Evolutionary conservation across 1,140 invertebrate genomes (phyloP).

Genomic region (Papilio dardanus): DNA sequence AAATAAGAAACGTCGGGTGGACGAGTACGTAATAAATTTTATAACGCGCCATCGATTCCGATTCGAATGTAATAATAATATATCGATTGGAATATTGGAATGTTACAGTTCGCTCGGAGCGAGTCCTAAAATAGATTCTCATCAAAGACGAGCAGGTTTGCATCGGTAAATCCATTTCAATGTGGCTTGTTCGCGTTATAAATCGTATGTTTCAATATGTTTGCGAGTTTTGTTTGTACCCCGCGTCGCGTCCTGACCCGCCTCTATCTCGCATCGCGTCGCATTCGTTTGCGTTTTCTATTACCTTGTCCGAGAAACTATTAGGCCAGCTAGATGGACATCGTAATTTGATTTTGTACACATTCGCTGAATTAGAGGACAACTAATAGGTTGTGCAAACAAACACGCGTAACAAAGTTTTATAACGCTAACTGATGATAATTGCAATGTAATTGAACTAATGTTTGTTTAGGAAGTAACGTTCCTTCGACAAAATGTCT

Average conservation of each 20-base stretch:
- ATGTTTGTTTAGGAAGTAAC: constrained; percentile 24
- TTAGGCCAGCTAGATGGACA: constrained; percentile 68
- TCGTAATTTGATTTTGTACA: constrained; percentile 72
- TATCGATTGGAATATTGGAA: constrained; percentile 79
- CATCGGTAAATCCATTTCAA: constrained; percentile 82
- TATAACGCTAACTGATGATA: constrained; percentile 38
- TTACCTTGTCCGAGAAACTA: constrained; percentile 70
- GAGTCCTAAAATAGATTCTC: constrained; percentile 79
- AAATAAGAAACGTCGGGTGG: constrained; percentile 76
- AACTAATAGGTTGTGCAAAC: constrained; percentile 52
- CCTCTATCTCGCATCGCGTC: constrained; percentile 59
- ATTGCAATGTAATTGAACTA: constrained; percentile 47
- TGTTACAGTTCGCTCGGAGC: constrained; percentile 76
- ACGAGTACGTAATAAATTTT: constrained; percentile 82
- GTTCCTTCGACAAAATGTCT: neutral
- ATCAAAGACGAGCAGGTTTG: constrained; percentile 82
- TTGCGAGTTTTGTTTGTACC: constrained; percentile 55
- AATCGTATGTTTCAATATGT: constrained; percentile 69
- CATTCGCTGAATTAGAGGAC: constrained; percentile 63
- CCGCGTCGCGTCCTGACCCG: constrained; percentile 56
- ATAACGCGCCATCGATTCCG: constrained; percentile 77
- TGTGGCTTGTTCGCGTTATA: constrained; percentile 79
- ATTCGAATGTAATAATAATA: constrained; percentile 81
- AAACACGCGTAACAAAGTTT: constrained; percentile 41
- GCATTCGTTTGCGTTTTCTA: constrained; percentile 74